These are phyloP conservation scores for Sturnira hondurensis DNA, from an alignment of 2,113 vertebrate species.

Conservation along the genomic window DNA sequence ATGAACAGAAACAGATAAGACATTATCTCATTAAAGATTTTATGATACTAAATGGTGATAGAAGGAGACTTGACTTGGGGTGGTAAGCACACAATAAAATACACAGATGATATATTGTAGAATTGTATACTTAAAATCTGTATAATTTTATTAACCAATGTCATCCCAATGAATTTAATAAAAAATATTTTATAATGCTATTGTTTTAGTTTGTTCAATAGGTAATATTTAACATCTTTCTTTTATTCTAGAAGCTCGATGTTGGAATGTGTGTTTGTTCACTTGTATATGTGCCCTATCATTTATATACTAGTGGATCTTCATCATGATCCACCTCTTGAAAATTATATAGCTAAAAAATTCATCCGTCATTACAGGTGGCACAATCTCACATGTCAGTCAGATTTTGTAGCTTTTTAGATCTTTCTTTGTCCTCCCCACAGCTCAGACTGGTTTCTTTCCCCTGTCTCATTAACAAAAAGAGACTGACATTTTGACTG, in stretches of 20 bases:
- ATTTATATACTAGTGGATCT: background rate
- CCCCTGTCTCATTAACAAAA: background rate
- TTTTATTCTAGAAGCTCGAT: background rate
- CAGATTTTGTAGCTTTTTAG: background rate
- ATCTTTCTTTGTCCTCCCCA: background rate
- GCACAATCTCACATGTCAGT: background rate
- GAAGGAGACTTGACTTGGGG: too few relatives aligned
- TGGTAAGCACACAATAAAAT: too few relatives aligned
- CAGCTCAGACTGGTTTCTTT: background rate
- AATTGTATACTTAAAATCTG: too few relatives aligned
- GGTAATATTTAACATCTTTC: background rate
- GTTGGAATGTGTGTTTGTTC: background rate
- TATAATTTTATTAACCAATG: too few relatives aligned
- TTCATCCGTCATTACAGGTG: background rate
- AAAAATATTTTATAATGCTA: background rate
- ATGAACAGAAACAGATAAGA: background rate
- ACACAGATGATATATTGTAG: too few relatives aligned
- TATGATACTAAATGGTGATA: background rate
- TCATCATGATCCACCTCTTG: background rate
- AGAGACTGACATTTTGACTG: background rate
- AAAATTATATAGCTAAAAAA: background rate
- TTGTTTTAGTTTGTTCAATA: background rate
- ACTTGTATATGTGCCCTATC: background rate
- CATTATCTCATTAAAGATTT: background rate
- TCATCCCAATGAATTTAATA: too few relatives aligned